Evolutionary conservation across 2,797 vertebrate genomes (phyloP).

Genomic region (Sus cebifrons): DNA sequence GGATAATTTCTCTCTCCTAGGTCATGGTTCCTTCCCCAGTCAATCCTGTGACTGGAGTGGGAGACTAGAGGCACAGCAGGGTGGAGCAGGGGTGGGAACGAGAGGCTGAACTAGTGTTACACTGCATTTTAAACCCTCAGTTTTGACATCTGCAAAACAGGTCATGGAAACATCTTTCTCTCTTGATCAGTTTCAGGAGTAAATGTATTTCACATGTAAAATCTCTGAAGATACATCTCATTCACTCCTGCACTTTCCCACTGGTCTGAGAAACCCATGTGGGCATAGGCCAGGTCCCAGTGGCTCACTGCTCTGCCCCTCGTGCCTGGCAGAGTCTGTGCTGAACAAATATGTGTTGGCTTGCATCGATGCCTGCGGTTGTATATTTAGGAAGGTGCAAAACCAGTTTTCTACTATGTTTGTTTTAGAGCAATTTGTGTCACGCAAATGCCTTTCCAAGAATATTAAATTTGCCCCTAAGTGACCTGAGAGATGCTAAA

Average conservation of each 20-base stretch:
- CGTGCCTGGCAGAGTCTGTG: neutral
- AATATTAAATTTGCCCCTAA: neutral
- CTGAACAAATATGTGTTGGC: neutral
- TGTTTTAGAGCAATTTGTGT: neutral
- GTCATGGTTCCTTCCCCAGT: neutral
- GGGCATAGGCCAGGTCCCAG: neutral
- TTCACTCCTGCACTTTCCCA: neutral
- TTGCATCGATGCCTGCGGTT: neutral
- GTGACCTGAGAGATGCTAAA: neutral
- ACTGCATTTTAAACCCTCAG: neutral
- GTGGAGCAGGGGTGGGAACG: neutral
- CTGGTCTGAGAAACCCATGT: neutral
- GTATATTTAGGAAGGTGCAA: neutral
- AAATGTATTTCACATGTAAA: neutral
- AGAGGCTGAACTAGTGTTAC: neutral
- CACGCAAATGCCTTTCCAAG: constrained; percentile 12
- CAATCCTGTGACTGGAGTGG: neutral
- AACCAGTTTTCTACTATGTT: neutral
- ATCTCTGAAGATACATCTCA: neutral
- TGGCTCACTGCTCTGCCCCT: neutral
- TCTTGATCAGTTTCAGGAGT: neutral
- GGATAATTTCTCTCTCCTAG: neutral
- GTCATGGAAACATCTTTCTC: neutral
- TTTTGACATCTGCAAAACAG: neutral
- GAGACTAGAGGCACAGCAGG: neutral